A percentile compares a stretch with the other conserved stretches of the same genome.
Evolutionary conservation across 2,797 vertebrate species (phyloP).

Genomic region (Coreius guichenoti): DNA sequence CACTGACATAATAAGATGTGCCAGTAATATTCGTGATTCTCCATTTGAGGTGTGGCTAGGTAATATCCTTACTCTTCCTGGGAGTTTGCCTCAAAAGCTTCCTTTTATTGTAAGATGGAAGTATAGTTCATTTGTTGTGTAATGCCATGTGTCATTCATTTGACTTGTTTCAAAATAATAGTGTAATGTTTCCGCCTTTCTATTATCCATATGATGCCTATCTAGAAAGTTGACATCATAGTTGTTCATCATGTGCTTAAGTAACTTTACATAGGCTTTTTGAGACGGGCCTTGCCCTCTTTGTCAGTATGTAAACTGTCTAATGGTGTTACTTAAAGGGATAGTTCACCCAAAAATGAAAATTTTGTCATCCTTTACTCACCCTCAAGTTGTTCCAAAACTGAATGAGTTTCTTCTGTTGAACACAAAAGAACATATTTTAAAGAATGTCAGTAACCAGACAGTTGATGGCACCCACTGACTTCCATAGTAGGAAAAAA

Average conservation of each 20-base stretch:
- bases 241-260: constrained; percentile 20
- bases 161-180: constrained; percentile 17
- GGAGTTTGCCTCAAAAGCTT: constrained; percentile 5
- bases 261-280: background rate
- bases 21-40: constrained; percentile 2
- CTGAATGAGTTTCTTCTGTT: no score
- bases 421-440: no score
- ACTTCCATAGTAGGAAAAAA: no score
- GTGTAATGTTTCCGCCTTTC: background rate
- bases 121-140: background rate
- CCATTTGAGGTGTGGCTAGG: background rate
- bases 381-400: no score
- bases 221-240: constrained; percentile 18
- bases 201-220: background rate
- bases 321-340: no score
- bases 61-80: constrained; percentile 4
- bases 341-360: no score
- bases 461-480: no score
- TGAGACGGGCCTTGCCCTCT: background rate
- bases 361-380: no score
- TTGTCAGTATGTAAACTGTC: background rate
- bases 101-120: constrained; percentile 24
- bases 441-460: no score
- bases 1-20: background rate
- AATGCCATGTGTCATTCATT: background rate